Conservation (phyloP, 2,888 invertebrate species). For the Epinotia demarniana region DNA sequence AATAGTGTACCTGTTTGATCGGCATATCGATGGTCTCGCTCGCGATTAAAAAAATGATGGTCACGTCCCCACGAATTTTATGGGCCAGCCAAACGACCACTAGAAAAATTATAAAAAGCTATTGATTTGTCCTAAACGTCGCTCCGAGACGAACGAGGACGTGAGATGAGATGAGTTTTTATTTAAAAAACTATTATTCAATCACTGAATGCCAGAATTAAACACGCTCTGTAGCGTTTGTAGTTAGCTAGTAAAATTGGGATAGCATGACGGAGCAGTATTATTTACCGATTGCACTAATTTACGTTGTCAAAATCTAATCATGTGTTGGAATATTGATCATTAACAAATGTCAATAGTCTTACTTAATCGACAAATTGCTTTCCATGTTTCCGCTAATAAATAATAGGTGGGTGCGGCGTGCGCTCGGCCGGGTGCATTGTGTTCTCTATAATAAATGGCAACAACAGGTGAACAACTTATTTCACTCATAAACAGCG, state of each 20-base stretch:
- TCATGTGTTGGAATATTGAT: slow-evolving; percentile 28
- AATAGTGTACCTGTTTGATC: slow-evolving; percentile 71
- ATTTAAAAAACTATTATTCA: slow-evolving; percentile 69
- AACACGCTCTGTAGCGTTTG: slow-evolving; percentile 62
- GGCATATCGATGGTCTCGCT: slow-evolving; percentile 67
- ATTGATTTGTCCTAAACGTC: slow-evolving; percentile 66
- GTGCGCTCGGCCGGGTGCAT: slow-evolving; percentile 70
- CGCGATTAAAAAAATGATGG: slow-evolving; percentile 66
- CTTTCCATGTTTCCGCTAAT: slow-evolving; percentile 73
- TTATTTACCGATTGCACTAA: slow-evolving; percentile 44
- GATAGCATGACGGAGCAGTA: slow-evolving; percentile 58
- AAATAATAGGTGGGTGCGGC: slow-evolving; percentile 72
- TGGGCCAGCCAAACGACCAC: slow-evolving; percentile 70
- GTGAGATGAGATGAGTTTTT: slow-evolving; percentile 69
- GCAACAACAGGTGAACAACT: slow-evolving; percentile 84
- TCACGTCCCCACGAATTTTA: slow-evolving; percentile 81
- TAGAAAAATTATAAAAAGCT: slow-evolving; percentile 73
- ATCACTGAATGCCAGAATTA: slow-evolving; percentile 71
- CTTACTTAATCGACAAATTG: slow-evolving; percentile 60
- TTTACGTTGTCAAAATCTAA: slow-evolving; percentile 39
- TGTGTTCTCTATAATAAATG: slow-evolving; percentile 81
- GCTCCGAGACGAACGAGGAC: slow-evolving; percentile 56
- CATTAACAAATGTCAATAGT: slow-evolving; percentile 42
- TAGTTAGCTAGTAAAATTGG: slow-evolving; percentile 59
- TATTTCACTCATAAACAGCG: slow-evolving; percentile 83